These are phyloP conservation scores for Rhinella marina DNA, from an alignment of 2,797 vertebrate species.

Conservation along the genomic window DNA sequence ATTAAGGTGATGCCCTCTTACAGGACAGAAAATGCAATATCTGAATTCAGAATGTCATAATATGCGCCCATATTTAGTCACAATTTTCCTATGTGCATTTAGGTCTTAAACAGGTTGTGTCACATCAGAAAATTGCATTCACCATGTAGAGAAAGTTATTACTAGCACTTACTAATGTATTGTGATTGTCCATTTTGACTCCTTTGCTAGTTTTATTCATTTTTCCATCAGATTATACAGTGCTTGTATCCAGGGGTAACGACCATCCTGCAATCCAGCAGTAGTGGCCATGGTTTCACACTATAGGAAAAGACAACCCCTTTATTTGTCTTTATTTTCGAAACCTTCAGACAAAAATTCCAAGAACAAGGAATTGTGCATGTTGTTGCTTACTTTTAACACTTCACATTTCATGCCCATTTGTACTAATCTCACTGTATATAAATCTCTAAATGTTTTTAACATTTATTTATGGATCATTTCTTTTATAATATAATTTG, in stretches of 20 bases:
- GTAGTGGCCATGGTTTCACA: too few species aligned
- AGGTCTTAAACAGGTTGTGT: background rate
- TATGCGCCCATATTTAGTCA: background rate
- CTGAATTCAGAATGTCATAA: background rate
- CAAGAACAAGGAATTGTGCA: too few species aligned
- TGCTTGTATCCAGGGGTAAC: too few species aligned
- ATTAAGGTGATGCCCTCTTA: background rate
- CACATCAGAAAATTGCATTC: too few species aligned
- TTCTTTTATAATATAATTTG: slow-evolving; percentile 30
- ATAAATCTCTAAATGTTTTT: slow-evolving; percentile 17
- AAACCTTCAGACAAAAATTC: background rate
- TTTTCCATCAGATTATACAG: too few species aligned
- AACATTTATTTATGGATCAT: slow-evolving; percentile 13
- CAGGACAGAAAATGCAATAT: background rate
- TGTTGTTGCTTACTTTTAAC: slow-evolving; percentile 2
- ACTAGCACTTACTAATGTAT: too few species aligned
- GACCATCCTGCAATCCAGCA: too few species aligned
- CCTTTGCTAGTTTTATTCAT: too few species aligned
- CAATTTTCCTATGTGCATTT: slow-evolving; percentile 16
- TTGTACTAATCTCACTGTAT: slow-evolving; percentile 36
- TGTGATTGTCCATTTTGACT: too few species aligned
- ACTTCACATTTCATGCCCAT: slow-evolving; percentile 24
- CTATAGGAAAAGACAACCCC: too few species aligned
- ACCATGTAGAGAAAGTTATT: too few species aligned
- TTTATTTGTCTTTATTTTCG: slow-evolving; percentile 17